Conservation (phyloP, 2,113 vertebrate species). For the Fulica atra region DNA sequence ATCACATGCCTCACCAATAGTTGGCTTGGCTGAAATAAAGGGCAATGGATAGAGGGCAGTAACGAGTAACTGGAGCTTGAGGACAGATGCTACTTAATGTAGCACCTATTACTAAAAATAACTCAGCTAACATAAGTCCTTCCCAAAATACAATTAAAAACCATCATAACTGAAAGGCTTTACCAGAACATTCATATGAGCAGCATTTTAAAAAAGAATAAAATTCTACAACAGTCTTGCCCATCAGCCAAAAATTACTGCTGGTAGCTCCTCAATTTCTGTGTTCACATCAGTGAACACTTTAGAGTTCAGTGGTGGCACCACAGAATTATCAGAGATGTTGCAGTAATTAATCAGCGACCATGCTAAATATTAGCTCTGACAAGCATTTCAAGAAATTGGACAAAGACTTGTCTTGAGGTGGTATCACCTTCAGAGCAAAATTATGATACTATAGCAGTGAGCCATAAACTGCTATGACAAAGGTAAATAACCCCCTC, state of each 20-base stretch:
- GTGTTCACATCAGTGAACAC: no score
- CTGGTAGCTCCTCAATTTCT: neutral
- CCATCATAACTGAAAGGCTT: neutral
- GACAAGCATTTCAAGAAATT: neutral
- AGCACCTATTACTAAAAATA: neutral
- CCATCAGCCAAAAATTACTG: neutral
- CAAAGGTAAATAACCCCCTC: neutral
- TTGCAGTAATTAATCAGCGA: neutral
- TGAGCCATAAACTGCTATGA: neutral
- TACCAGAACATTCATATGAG: neutral
- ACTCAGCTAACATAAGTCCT: fast-evolving
- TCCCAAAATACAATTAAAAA: neutral
- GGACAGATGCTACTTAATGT: neutral
- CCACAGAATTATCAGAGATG: neutral
- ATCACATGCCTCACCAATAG: neutral
- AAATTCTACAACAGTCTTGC: neutral
- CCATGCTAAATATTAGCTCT: neutral
- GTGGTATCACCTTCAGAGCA: neutral
- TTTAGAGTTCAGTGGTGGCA: neutral
- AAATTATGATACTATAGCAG: neutral
- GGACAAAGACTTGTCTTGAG: neutral
- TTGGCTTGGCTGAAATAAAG: neutral
- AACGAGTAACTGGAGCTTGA: neutral
- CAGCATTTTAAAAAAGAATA: no score
- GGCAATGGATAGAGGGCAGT: neutral